Base-by-base conservation (phyloP, 1,140 invertebrate species). In the Pseudomyrmex sp. region DNA sequence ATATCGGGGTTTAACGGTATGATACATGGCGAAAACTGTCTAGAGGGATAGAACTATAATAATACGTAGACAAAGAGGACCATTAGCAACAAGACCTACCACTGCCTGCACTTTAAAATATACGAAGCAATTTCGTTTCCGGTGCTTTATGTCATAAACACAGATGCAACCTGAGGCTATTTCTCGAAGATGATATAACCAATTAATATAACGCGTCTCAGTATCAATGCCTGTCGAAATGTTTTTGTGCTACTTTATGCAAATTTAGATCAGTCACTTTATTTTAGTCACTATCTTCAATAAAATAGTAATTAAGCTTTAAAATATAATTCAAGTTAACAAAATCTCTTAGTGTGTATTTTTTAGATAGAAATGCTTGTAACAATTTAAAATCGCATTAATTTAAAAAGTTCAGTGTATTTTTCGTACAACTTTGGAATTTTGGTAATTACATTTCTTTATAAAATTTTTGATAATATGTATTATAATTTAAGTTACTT, bases 1-100 rank as follows among this genome's bases (percentile, higher is more conserved):
- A 80, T 80, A 66, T 72, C 26, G 76, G 76, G 76, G n/a, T 72
- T 80, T 80, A 80, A 80, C 54, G 44, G 44, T 26, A 13, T 80
- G 76, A 80, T 80, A 61, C n/a, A 80, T 72, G 23, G 54, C 52
- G 20, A n/a, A 44, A 61, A 61, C 59, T 72, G 76, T 72, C 44
- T 59, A 65, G 44, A 70, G n/a, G 8, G n/a, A 13, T 70, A 80
- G n/a, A 80, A 80, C 44, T 70, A 48, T 50, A 72, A 72, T 72
- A 72, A 72, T 58, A 70, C 76, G 54, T 70, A 68, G 8, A 77
- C 62, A 77, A 77, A 72, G 20, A 48, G 15, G 8, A 70, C 59
- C 54, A 61, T 80, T 80, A 59, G 15, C 44, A 48, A 70, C 35
- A 70, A 70, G 65, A 48, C 2, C 35, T 72, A 80, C 72, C 10